Base-by-base conservation (phyloP, 2,113 vertebrate species). In the Mormyrus lacerda region DNA sequence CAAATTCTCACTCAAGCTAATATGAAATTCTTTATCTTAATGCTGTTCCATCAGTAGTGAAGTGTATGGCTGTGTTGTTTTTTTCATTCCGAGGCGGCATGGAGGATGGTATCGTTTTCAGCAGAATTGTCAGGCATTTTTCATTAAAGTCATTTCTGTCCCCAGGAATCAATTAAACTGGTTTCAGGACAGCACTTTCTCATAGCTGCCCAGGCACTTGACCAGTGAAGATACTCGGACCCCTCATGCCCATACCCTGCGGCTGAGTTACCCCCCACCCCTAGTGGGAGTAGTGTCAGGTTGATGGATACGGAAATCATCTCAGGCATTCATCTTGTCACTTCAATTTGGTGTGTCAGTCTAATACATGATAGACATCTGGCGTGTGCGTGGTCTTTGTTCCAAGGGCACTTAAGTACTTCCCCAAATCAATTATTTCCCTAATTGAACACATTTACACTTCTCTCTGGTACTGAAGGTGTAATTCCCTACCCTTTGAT, bases 381-480 rank as follows among this genome's bases (percentile, higher is more conserved):
- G 15, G n/a, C n/a, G 53, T 8, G 53, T 53, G 2, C 17, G 1
- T n/a, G 2, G 39, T 9, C 42, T 39, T 44, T 45, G 51, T 61
- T 44, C 35, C 55, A 87, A 44, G 87, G 15, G 55, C 35, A 87
- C 53, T 87, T 87, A 84, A 44, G 31, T 44, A 24, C 53, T 58
- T 39, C 48, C n/a, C 48, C 4, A 4, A 86, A 27, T 44, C 84
- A 85, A 31, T 86, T 27, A 51, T 53, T 51, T 87, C 50, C n/a
- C 85, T 53, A 87, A 87, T 87, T 53, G 85, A 53, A 53, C 85
- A 55, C 27, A 87, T 53, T 51, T 87, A 15, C 85, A 27, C 47
- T 87, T 51, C 48, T 87, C 4, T 87, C 27, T n/a, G 6, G n/a
- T 21, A 19, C n/a, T 35, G 50, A 19, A 24, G 47, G n/a, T 53